A percentile compares a stretch with the other conserved stretches of the same genome.
phyloP scores from a whole-genome alignment of 2,113 vertebrate genomes.

The Mobula hypostoma region DNA sequence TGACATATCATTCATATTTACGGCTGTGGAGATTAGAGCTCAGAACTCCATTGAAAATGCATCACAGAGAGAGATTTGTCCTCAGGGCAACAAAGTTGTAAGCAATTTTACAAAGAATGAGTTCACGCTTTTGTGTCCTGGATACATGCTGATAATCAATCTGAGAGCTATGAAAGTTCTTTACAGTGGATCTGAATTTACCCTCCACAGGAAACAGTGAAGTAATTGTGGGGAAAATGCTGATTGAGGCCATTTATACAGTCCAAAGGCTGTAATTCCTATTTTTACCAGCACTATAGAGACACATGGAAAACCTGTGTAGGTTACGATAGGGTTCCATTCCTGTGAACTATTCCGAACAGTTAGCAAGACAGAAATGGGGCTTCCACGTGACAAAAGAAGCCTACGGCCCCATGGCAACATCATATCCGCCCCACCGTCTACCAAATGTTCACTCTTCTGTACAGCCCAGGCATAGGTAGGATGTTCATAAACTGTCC shows the following conservation, averaged over 20 bases:
- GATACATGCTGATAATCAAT: neutral
- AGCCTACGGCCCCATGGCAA: too few species aligned
- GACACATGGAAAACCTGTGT: neutral
- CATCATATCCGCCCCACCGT: too few species aligned
- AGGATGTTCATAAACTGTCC: too few species aligned
- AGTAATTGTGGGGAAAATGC: neutral
- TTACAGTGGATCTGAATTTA: neutral
- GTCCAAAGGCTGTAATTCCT: neutral
- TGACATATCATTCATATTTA: neutral
- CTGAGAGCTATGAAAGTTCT: neutral
- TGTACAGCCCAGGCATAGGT: too few species aligned
- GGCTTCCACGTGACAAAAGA: too few species aligned
- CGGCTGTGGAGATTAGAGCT: neutral
- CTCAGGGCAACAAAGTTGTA: neutral
- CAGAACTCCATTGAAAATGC: neutral
- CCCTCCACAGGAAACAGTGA: neutral
- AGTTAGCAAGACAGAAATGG: too few species aligned
- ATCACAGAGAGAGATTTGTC: neutral
- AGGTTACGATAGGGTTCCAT: too few species aligned
- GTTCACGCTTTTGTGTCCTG: neutral
- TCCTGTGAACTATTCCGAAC: too few species aligned
- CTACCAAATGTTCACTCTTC: too few species aligned
- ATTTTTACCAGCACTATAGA: neutral
- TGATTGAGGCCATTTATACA: neutral
- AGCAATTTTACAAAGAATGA: neutral